These are phyloP conservation scores for Etheostoma cragini DNA, from an alignment of 2,113 vertebrate genomes.

Conservation along the genomic window DNA sequence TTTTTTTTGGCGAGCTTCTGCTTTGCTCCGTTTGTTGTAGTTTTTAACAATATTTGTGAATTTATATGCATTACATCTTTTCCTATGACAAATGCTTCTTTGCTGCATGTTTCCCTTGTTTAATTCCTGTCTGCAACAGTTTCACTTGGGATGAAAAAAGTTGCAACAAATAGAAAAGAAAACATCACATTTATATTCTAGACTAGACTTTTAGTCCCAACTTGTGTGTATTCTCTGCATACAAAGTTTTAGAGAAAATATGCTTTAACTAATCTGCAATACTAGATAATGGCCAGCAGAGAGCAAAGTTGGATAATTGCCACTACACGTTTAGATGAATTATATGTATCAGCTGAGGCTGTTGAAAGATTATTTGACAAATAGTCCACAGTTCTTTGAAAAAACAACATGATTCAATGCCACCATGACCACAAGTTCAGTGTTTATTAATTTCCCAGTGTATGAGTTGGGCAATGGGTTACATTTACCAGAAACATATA, in stretches of 20 bases:
- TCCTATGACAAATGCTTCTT: not conserved
- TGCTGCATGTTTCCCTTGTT: slow-evolving; percentile 1
- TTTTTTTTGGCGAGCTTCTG: not conserved
- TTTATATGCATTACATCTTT: not conserved
- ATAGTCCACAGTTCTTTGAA: not conserved
- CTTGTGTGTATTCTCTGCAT: not conserved
- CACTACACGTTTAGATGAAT: slow-evolving; percentile 18
- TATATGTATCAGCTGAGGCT: slow-evolving; percentile 8
- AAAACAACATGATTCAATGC: slow-evolving; percentile 4
- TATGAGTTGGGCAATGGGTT: not conserved
- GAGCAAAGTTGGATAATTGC: slow-evolving; percentile 73
- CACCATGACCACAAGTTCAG: not conserved
- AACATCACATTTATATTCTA: slow-evolving; percentile 8
- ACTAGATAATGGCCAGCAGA: slow-evolving; percentile 71
- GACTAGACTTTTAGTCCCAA: not conserved
- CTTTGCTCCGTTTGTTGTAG: not conserved
- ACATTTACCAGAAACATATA: slow-evolving; percentile 3
- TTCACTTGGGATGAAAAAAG: not conserved
- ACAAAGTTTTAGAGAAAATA: not conserved
- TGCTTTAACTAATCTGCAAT: slow-evolving; percentile 52
- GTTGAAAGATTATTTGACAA: slow-evolving; percentile 9
- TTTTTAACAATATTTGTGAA: not conserved
- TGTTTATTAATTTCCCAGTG: slow-evolving; percentile 22
- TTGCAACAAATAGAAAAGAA: slow-evolving; percentile 8
- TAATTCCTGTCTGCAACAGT: not conserved